Evolutionary conservation across 2,888 invertebrate species (phyloP).

Genomic region (Anthophora plumipes): DNA sequence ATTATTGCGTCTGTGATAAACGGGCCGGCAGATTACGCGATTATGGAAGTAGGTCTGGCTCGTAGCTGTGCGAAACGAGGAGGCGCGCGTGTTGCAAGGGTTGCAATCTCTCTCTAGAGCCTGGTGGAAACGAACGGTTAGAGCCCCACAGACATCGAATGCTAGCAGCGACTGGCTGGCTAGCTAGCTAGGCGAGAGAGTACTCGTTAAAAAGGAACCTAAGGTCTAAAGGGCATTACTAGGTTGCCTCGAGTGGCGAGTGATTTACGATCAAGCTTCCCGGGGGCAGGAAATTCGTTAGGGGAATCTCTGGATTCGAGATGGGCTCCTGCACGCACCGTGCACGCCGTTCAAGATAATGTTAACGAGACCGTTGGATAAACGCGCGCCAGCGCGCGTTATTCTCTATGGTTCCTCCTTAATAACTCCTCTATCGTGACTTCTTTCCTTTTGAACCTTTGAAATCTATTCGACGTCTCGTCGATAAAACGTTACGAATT

Average conservation of each 20-base stretch:
- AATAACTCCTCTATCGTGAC: slow-evolving; percentile 79
- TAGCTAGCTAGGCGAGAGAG: background rate
- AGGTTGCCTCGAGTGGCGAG: slow-evolving; percentile 70
- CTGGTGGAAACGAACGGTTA: slow-evolving; percentile 9
- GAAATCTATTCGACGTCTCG: slow-evolving; percentile 32
- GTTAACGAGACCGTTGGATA: slow-evolving; percentile 79
- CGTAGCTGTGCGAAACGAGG: slow-evolving; percentile 17
- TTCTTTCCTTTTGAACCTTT: slow-evolving; percentile 59
- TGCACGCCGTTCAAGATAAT: slow-evolving; percentile 74
- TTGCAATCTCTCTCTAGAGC: slow-evolving; percentile 39
- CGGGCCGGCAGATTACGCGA: slow-evolving; percentile 60
- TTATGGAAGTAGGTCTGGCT: slow-evolving; percentile 62
- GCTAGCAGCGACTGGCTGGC: slow-evolving; percentile 24
- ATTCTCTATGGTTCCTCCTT: slow-evolving; percentile 72
- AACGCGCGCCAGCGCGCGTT: slow-evolving; percentile 61
- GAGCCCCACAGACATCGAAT: slow-evolving; percentile 59
- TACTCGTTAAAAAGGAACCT: slow-evolving; percentile 68
- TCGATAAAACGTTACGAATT: slow-evolving; percentile 66
- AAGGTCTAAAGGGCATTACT: slow-evolving; percentile 65
- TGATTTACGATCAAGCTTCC: slow-evolving; percentile 80
- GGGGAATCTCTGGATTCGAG: slow-evolving; percentile 80
- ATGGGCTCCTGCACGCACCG: slow-evolving; percentile 80
- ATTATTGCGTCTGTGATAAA: slow-evolving; percentile 62
- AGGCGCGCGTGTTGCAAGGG: background rate
- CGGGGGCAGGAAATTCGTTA: slow-evolving; percentile 81